Base-by-base conservation (phyloP, 1,140 invertebrate species). In the Drosophila quadrilineata region DNA sequence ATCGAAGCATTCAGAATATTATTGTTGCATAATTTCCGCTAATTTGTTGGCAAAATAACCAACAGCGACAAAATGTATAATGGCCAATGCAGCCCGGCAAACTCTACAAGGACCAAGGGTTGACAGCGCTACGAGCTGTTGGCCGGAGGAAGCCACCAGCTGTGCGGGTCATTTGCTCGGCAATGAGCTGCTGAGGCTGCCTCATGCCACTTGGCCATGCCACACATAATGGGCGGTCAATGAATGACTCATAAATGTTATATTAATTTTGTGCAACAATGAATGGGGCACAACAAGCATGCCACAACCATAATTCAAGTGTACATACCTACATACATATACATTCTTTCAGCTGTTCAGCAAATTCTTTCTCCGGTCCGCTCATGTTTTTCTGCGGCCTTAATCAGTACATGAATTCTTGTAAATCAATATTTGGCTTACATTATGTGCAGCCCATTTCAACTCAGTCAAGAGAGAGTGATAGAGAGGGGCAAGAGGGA, bases 1-100 rank as follows among this genome's bases (percentile, higher is more conserved):
- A 72, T 72, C 28, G 24, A 41, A 35, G 33, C 14, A 38, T 38
- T 9, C 46, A 58, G 38, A 69, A 63, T 33, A 84, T 84, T 72
- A 76, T 72, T 45, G 72, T 76, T 84, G 72, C 68, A 82, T 76
- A 84, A 82, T 72, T 72, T 82, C 68, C 63, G 77, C 72, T 84
- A 84, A 82, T 82, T 82, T 76, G 75, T 66, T 56, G 56, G 40
- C 22, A 26, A 33, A 77, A 58, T 58, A 77, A 58, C 40, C 28
- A 67, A 67, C 45, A 36, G 48, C 56, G 35, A 59, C 57, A 68
- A 72, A 74, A 22, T 74, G 65, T 70, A 41, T 38, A 60, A 54
- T 48, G 69, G 46, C 28, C 36, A 79, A 57, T 74, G 75, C 75
- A 75, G 41, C 56, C 19, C n/a, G n/a, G n/a, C n/a, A n/a, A n/a